These are phyloP conservation scores for Capra hircus DNA, from an alignment of 2,113 vertebrate species.

Conservation along the genomic window DNA sequence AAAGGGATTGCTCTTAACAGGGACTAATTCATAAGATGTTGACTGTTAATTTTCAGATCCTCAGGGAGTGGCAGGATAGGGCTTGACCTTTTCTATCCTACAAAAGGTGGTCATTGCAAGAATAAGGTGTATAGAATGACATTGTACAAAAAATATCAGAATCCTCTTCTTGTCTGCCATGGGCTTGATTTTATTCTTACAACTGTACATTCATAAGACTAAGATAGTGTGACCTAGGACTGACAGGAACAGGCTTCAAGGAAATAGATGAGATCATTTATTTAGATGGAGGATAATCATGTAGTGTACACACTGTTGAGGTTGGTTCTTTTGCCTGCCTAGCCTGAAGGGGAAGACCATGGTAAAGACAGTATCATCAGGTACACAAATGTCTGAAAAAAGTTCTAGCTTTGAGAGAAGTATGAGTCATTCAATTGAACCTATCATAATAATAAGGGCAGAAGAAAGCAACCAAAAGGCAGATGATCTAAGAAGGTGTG, in stretches of 20 bases:
- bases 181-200: background rate
- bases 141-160: background rate
- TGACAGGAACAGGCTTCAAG: background rate
- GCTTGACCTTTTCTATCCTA: background rate
- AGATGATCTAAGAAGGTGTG: constrained; percentile 38
- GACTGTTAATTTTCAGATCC: constrained; percentile 21
- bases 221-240: background rate
- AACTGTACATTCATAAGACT: background rate
- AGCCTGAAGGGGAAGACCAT: background rate
- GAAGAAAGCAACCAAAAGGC: background rate
- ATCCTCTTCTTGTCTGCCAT: background rate
- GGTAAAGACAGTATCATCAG: background rate
- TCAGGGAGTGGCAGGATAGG: background rate
- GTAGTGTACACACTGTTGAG: background rate
- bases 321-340: background rate
- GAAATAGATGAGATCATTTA: background rate
- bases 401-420: background rate
- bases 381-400: background rate
- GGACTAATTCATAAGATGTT: constrained; percentile 9
- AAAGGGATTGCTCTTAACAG: constrained; percentile 25
- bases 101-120: background rate
- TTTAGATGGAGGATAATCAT: background rate
- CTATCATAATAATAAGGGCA: background rate
- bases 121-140: background rate
- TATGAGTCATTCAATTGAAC: constrained; percentile 19